phyloP scores from a whole-genome alignment of 2,888 invertebrate species.

The Antheraea assamensis region DNA sequence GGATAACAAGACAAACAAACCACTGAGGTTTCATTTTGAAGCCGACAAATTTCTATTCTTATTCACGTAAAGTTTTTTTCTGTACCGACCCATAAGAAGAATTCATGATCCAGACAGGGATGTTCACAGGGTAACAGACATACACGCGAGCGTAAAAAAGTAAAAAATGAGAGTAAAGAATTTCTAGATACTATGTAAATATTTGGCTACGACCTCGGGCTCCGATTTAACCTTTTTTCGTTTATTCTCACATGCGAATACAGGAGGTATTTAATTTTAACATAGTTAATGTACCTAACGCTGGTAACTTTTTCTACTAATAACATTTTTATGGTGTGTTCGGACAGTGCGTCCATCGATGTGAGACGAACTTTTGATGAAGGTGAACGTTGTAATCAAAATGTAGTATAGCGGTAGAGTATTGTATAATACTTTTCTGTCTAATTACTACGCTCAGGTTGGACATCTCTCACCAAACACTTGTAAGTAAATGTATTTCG shows the following conservation, averaged over 20 bases:
- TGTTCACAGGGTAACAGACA: background rate
- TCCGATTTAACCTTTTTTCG: conserved; percentile 34
- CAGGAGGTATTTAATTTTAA: conserved; percentile 20
- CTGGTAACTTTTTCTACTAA: background rate
- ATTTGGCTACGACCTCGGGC: conserved; percentile 53
- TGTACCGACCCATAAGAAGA: background rate
- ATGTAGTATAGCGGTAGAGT: background rate
- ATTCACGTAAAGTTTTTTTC: background rate
- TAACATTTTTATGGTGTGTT: background rate
- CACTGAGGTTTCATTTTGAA: background rate
- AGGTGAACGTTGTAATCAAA: background rate
- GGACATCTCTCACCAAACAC: background rate
- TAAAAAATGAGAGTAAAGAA: conserved; percentile 54
- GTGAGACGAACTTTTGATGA: background rate
- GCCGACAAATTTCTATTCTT: background rate
- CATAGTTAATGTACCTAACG: background rate
- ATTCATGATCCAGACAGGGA: background rate
- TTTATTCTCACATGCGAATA: conserved; percentile 37
- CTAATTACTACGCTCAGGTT: background rate
- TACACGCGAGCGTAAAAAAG: conserved; percentile 28
- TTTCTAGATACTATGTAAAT: conserved; percentile 57
- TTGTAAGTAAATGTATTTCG: background rate
- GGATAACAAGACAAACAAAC: background rate
- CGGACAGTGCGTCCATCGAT: too few relatives aligned
- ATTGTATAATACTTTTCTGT: background rate